These are phyloP conservation scores for Antheraea assamensis DNA, from an alignment of 2,888 invertebrate species.

Conservation along the genomic window DNA sequence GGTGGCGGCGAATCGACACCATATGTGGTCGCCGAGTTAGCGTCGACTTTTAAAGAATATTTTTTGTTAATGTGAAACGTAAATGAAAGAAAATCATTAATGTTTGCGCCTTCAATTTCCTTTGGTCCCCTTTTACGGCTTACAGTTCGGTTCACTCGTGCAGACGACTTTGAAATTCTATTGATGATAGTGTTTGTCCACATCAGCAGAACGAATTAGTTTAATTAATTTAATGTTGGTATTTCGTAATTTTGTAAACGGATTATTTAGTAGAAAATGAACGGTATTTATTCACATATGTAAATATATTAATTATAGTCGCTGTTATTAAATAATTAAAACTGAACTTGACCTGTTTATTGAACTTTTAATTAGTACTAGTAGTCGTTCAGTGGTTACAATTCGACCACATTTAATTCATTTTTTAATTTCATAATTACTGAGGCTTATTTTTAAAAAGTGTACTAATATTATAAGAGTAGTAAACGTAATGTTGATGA, in stretches of 20 bases:
- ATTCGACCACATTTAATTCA: too few relatives aligned
- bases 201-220: background rate
- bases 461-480: too few relatives aligned
- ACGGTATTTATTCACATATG: background rate
- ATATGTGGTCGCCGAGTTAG: constrained; percentile 74
- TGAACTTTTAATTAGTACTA: too few relatives aligned
- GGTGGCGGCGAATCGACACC: constrained; percentile 71
- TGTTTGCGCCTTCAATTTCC: constrained; percentile 69
- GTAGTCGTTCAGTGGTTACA: too few relatives aligned
- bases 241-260: background rate
- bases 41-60: constrained; percentile 67
- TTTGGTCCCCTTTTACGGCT: constrained; percentile 56
- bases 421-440: too few relatives aligned
- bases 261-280: background rate
- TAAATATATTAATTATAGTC: too few relatives aligned
- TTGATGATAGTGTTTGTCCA: background rate
- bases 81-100: constrained; percentile 76
- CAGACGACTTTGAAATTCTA: constrained; percentile 13
- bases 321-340: too few relatives aligned
- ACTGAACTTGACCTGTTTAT: too few relatives aligned
- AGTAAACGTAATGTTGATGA: too few relatives aligned
- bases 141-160: constrained; percentile 38
- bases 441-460: too few relatives aligned
- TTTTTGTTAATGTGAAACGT: constrained; percentile 70
- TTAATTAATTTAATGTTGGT: background rate